Conservation (phyloP, 2,797 vertebrate genomes). For the Hypotaenidia okinawae region DNA sequence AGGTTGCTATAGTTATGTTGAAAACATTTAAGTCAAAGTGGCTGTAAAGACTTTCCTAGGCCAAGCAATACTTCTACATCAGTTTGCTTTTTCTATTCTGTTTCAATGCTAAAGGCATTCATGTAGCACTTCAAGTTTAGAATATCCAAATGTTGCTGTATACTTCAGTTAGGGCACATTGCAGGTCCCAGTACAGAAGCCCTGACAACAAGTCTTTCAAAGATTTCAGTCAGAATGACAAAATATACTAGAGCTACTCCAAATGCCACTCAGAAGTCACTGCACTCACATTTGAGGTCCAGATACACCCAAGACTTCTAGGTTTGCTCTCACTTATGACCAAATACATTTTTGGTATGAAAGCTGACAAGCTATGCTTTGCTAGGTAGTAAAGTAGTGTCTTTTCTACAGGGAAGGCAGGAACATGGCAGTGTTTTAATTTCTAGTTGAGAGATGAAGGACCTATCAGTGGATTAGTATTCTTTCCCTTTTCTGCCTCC, state of each 20-base stretch:
- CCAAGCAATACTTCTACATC: background rate
- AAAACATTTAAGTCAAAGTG: background rate
- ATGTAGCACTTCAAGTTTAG: background rate
- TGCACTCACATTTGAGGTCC: background rate
- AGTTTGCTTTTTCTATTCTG: background rate
- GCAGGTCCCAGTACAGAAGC: background rate
- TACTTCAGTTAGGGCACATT: background rate
- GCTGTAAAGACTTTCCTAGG: background rate
- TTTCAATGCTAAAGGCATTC: background rate
- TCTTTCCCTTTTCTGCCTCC: background rate
- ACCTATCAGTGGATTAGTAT: background rate
- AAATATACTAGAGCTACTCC: background rate
- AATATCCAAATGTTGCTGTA: background rate
- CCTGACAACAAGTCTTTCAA: background rate
- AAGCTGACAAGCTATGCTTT: background rate
- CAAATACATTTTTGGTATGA: background rate
- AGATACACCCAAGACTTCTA: background rate
- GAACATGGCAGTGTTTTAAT: background rate
- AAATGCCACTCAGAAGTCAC: background rate
- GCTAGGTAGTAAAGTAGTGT: background rate
- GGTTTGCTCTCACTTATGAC: background rate
- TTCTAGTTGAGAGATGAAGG: background rate
- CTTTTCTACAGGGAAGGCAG: background rate
- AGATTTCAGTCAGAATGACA: background rate
- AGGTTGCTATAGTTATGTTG: background rate